Percentiles rank a stretch among this genome's conserved stretches.
Conservation (phyloP, 2,797 vertebrate genomes). For the Myripristis murdjan region DNA sequence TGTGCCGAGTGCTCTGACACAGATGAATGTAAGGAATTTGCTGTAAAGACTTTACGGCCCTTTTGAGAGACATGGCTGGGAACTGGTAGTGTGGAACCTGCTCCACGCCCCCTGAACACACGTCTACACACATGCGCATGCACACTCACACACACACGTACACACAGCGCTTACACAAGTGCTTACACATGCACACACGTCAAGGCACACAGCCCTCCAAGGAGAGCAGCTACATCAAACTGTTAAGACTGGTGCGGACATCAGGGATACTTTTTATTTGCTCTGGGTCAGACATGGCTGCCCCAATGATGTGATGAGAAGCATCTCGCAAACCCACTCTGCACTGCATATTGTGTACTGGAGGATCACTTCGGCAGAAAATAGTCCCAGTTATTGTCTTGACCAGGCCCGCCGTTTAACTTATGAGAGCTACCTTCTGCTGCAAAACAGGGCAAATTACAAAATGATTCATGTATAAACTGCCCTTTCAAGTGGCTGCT, state of each 20-base stretch:
- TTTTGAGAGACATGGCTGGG: constrained; percentile 83
- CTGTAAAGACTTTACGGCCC: constrained; percentile 86
- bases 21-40: constrained; percentile 89
- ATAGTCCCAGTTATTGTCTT: constrained; percentile 52
- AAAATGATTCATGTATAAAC: constrained; percentile 75
- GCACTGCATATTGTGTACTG: constrained; percentile 1
- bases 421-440: constrained; percentile 47
- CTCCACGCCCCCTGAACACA: constrained; percentile 62
- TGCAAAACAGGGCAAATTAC: constrained; percentile 59
- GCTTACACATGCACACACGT: constrained; percentile 77
- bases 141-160: constrained; percentile 23
- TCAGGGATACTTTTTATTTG: constrained; percentile 82
- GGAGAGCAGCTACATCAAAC: constrained; percentile 75
- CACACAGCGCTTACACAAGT: constrained; percentile 60
- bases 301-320: constrained; percentile 78
- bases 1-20: constrained; percentile 84
- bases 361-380: constrained; percentile 37
- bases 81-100: constrained; percentile 74
- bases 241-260: constrained; percentile 72
- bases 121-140: constrained; percentile 31
- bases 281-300: constrained; percentile 80
- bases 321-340: constrained; percentile 56
- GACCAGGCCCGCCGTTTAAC: constrained; percentile 56
- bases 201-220: constrained; percentile 66
- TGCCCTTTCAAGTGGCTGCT: constrained; percentile 70